Conservation (phyloP, 2,888 invertebrate genomes). For the Oligia strigilis region DNA sequence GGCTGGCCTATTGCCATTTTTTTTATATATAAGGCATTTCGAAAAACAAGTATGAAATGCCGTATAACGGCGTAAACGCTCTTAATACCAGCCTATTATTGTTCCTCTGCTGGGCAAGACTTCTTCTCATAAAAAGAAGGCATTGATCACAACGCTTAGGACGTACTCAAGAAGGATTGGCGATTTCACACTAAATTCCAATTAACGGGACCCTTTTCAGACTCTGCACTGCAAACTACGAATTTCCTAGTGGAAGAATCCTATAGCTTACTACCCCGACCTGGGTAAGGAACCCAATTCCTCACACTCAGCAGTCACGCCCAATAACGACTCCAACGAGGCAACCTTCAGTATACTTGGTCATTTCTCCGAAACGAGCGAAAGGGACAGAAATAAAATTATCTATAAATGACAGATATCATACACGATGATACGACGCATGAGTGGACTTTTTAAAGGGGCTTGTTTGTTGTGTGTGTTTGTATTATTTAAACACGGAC, state of each 20-base stretch:
- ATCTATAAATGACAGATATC: background rate
- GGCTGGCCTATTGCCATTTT: background rate
- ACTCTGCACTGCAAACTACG: background rate
- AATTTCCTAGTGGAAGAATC: background rate
- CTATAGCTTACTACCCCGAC: background rate
- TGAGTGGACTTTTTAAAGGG: background rate
- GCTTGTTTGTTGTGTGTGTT: background rate
- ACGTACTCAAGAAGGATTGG: background rate
- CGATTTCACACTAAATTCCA: background rate
- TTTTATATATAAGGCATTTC: no score
- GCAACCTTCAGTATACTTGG: background rate
- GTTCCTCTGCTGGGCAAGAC: background rate
- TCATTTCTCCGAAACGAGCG: background rate
- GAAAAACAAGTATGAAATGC: no score
- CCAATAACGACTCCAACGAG: background rate
- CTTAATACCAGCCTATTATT: background rate
- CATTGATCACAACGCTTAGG: background rate
- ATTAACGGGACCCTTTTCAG: background rate
- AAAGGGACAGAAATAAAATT: background rate
- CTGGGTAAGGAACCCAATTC: background rate
- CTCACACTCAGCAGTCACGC: background rate
- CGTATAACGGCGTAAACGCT: no score
- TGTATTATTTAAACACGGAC: background rate
- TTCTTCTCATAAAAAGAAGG: background rate
- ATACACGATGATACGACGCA: background rate